Evolutionary conservation across 2,888 invertebrate species (phyloP).

Genomic region (Callimorpha dominula): DNA sequence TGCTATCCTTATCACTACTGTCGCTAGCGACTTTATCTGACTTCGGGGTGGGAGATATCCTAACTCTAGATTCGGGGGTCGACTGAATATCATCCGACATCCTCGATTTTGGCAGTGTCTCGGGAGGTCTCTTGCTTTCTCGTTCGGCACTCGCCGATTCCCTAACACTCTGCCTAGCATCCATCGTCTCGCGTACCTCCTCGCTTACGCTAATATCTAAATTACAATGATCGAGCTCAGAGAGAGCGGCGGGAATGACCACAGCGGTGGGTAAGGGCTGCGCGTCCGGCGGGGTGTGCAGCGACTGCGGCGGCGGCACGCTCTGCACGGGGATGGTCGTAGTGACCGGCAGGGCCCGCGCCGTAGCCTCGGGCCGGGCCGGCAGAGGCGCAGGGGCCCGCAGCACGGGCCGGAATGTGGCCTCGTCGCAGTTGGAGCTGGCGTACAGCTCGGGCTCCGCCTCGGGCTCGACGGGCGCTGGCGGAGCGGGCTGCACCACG

Average conservation of each 20-base stretch:
- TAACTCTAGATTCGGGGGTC: conserved; percentile 67
- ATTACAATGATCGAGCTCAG: conserved; percentile 30
- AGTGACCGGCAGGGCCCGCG: conserved; percentile 69
- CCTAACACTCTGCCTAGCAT: conserved; percentile 53
- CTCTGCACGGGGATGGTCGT: conserved; percentile 77
- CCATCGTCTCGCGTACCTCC: conserved; percentile 55
- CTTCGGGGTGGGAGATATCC: conserved; percentile 76
- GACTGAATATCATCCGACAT: conserved; percentile 74
- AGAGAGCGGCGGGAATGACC: conserved; percentile 56
- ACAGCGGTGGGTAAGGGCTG: conserved; percentile 47
- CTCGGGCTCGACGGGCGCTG: conserved; percentile 70
- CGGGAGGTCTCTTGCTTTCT: conserved; percentile 53
- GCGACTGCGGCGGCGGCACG: conserved; percentile 51
- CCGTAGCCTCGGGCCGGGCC: conserved; percentile 60
- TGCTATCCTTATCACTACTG: conserved; percentile 64
- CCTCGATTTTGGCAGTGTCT: conserved; percentile 73
- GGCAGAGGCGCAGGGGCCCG: conserved; percentile 79
- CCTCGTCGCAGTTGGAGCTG: conserved; percentile 88
- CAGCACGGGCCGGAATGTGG: conserved; percentile 89
- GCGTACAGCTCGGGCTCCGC: conserved; percentile 78
- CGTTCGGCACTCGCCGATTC: conserved; percentile 54
- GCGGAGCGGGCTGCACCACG: conserved; percentile 75
- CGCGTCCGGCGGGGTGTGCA: conserved; percentile 31
- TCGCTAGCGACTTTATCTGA: conserved; percentile 59
- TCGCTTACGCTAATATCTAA: conserved; percentile 51